These are phyloP conservation scores for Papilio polyxenes DNA, from an alignment of 1,140 invertebrate species.

Conservation along the genomic window DNA sequence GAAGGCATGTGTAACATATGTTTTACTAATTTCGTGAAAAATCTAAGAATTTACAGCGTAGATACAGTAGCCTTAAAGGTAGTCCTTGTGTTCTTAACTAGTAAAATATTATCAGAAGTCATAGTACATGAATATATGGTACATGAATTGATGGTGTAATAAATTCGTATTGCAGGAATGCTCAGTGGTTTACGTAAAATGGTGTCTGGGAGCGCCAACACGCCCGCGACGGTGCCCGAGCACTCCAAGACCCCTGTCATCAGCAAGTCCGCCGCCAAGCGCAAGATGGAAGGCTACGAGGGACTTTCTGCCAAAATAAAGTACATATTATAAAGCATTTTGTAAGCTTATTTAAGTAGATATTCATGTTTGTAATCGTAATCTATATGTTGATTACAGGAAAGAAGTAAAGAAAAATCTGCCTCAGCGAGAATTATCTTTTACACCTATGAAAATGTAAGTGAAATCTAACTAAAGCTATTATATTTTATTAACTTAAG, in stretches of 20 bases:
- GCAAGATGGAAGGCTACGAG: slow-evolving; percentile 75
- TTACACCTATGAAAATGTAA: slow-evolving; percentile 77
- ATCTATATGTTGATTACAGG: slow-evolving; percentile 60
- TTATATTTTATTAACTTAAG: not conserved
- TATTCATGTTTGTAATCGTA: slow-evolving; percentile 37
- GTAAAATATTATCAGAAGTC: too few species aligned
- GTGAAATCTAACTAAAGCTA: slow-evolving; percentile 29
- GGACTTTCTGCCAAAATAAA: slow-evolving; percentile 83
- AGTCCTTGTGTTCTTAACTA: too few species aligned
- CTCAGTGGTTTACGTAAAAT: slow-evolving; percentile 89
- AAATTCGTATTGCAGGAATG: slow-evolving; percentile 83
- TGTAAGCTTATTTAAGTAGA: slow-evolving; percentile 39
- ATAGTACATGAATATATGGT: too few species aligned
- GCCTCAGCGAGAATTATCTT: slow-evolving; percentile 72
- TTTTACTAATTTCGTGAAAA: too few species aligned
- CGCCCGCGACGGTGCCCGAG: slow-evolving; percentile 74
- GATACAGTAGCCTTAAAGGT: too few species aligned
- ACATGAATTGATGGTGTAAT: too few species aligned
- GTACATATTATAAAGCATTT: slow-evolving; percentile 55
- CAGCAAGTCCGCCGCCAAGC: slow-evolving; percentile 75
- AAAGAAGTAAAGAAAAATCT: slow-evolving; percentile 78
- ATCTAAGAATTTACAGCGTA: too few species aligned
- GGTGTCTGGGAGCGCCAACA: slow-evolving; percentile 81
- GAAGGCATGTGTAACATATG: too few species aligned
- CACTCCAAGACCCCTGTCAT: slow-evolving; percentile 69